phyloP scores from a whole-genome alignment of 1,140 invertebrate genomes.

The Drosophila ercepeae region DNA sequence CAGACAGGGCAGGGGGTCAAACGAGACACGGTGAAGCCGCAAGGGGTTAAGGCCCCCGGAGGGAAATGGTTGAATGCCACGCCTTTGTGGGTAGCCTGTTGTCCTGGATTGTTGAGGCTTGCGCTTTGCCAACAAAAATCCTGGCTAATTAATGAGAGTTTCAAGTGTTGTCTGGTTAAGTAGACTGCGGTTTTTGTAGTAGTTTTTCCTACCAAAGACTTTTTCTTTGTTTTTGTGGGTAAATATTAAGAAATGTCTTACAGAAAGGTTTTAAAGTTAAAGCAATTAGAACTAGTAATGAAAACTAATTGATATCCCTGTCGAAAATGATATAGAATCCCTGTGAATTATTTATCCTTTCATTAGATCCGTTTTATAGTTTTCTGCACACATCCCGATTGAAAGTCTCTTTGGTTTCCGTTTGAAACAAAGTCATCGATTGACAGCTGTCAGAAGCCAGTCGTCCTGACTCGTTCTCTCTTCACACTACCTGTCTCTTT shows the following conservation, averaged over 20 bases:
- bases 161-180: constrained; percentile 15
- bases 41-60: neutral
- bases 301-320: no score
- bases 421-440: constrained; percentile 11
- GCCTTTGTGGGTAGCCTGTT: constrained; percentile 6
- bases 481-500: neutral
- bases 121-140: constrained; percentile 26
- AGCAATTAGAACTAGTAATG: no score
- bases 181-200: constrained; percentile 1
- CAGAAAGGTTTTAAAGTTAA: no score
- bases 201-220: neutral
- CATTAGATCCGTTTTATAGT: neutral
- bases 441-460: constrained; percentile 31
- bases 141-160: constrained; percentile 42
- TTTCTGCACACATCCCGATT: constrained; percentile 3
- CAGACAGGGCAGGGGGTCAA: neutral
- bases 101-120: constrained; percentile 28
- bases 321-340: no score
- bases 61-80: neutral
- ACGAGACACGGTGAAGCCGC: constrained; percentile 1
- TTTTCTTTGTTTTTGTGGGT: neutral
- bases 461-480: neutral
- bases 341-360: no score
- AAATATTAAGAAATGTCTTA: no score
- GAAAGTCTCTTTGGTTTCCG: neutral